Evolutionary conservation across 2,797 vertebrate genomes (phyloP).

Genomic region (Syngnathus rostellatus): DNA sequence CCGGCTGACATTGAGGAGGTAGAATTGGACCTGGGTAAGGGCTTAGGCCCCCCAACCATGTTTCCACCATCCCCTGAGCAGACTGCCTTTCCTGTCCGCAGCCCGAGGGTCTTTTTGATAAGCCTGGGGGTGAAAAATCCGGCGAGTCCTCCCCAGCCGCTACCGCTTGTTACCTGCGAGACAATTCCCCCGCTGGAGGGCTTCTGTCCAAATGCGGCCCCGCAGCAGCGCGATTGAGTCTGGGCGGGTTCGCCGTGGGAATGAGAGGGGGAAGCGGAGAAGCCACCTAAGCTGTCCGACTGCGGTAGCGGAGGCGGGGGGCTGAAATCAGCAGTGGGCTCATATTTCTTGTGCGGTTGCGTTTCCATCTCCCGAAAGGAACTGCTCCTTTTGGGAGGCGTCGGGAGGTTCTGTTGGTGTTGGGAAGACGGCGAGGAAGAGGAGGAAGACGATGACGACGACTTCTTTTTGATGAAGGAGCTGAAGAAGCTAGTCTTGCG

Average conservation of each 20-base stretch:
- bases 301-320: constrained; percentile 81
- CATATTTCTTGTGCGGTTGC: constrained; percentile 94
- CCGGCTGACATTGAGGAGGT: constrained; percentile 98
- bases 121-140: constrained; percentile 97
- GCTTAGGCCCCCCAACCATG: constrained; percentile 59
- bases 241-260: constrained; percentile 80
- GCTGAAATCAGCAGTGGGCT: constrained; percentile 82
- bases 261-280: constrained; percentile 69
- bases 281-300: constrained; percentile 74
- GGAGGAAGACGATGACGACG: constrained; percentile 63
- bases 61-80: constrained; percentile 77
- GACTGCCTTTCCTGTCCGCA: constrained; percentile 84
- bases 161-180: constrained; percentile 67
- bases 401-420: constrained; percentile 81
- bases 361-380: constrained; percentile 98
- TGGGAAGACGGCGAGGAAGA: constrained; percentile 64
- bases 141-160: constrained; percentile 90
- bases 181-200: constrained; percentile 68
- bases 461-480: constrained; percentile 97
- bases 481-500: constrained; percentile 97
- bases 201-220: constrained; percentile 85
- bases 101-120: constrained; percentile 95
- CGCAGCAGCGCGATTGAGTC: constrained; percentile 82
- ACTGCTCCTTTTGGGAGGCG: constrained; percentile 92
- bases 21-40: constrained; percentile 95